These are phyloP conservation scores for Amblyjoppa fuscipennis DNA, from an alignment of 2,888 invertebrate genomes.

Conservation along the genomic window DNA sequence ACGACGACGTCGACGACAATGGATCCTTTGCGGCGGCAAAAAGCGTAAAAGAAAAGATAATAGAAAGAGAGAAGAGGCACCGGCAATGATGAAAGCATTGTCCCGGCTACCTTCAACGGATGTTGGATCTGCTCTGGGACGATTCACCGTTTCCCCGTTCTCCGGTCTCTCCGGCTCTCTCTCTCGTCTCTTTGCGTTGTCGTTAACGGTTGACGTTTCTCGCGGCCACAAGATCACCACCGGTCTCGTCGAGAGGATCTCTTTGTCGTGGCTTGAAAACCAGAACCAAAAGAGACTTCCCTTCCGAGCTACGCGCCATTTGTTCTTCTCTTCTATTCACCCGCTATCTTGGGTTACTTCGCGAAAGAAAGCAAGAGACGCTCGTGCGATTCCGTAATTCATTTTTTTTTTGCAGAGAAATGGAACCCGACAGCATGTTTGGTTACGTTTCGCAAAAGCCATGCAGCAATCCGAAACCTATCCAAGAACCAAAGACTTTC, in stretches of 20 bases:
- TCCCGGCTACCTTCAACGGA: conserved; percentile 80
- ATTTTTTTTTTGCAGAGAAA: conserved; percentile 13
- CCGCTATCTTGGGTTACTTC: not conserved
- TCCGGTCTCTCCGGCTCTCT: conserved; percentile 38
- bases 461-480: conserved; percentile 25
- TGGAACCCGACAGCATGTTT: conserved; percentile 34
- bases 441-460: conserved; percentile 29
- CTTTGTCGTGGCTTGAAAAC: conserved; percentile 65
- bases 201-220: conserved; percentile 72
- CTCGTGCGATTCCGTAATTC: conserved; percentile 39
- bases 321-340: not conserved
- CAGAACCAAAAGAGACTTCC: conserved; percentile 50
- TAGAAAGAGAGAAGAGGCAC: conserved; percentile 80
- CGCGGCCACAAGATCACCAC: conserved; percentile 67
- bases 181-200: conserved; percentile 66
- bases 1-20: conserved; percentile 79
- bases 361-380: conserved; percentile 37
- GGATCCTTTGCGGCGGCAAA: conserved; percentile 82
- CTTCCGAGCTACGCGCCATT: conserved; percentile 22
- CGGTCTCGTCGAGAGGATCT: conserved; percentile 47
- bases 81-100: conserved; percentile 85
- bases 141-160: conserved; percentile 52
- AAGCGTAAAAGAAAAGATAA: conserved; percentile 79
- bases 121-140: conserved; percentile 63
- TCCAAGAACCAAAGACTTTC: conserved; percentile 47